A percentile compares a stretch with the other conserved stretches of the same genome.
Evolutionary conservation across 2,888 invertebrate genomes (phyloP).

Genomic region (Junonia oenone): DNA sequence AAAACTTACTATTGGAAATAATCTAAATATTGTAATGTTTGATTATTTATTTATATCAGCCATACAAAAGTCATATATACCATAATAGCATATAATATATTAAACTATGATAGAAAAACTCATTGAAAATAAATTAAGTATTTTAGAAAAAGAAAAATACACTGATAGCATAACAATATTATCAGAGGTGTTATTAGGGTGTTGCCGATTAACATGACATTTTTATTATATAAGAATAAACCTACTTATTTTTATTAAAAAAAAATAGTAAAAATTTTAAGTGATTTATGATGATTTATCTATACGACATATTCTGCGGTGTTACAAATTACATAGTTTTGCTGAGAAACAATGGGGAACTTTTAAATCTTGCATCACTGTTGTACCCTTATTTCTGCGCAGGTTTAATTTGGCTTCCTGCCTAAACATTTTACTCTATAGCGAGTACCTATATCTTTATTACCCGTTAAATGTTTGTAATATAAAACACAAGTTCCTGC

Average conservation of each 20-base stretch:
- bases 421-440: constrained; percentile 30
- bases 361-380: constrained; percentile 6
- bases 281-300: background rate
- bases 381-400: constrained; percentile 15
- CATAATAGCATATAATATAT: too few relatives aligned
- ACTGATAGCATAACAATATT: too few relatives aligned
- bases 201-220: too few relatives aligned
- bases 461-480: constrained; percentile 4
- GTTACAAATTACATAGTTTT: background rate
- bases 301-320: background rate
- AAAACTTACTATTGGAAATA: too few relatives aligned
- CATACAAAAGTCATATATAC: too few relatives aligned
- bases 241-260: too few relatives aligned
- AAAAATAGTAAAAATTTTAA: background rate
- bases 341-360: background rate
- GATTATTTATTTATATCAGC: background rate
- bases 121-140: too few relatives aligned
- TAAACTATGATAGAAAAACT: too few relatives aligned
- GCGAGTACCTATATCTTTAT: constrained; percentile 12
- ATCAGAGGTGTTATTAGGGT: too few relatives aligned
- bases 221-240: too few relatives aligned
- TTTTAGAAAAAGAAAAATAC: too few relatives aligned
- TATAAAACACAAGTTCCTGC: background rate
- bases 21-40: too few relatives aligned
- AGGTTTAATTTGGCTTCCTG: constrained; percentile 28